These are phyloP conservation scores for Sander lucioperca DNA, from an alignment of 2,113 vertebrate genomes.

Conservation along the genomic window DNA sequence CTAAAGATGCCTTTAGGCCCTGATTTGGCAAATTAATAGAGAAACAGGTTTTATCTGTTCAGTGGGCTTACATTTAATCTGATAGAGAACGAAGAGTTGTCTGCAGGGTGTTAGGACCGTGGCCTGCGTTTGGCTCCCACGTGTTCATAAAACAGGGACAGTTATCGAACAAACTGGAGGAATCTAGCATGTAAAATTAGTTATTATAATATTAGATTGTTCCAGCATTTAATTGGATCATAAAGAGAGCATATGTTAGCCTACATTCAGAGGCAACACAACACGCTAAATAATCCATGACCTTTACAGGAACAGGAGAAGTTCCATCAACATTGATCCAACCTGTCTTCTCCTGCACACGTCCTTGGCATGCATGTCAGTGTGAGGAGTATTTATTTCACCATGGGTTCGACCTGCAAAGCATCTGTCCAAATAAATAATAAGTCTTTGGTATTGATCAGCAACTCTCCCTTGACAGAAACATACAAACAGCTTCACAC, in stretches of 20 bases:
- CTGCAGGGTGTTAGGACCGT: not conserved
- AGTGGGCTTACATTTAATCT: slow-evolving; percentile 18
- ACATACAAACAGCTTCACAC: slow-evolving; percentile 5
- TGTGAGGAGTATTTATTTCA: slow-evolving; percentile 7
- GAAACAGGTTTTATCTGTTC: slow-evolving; percentile 24
- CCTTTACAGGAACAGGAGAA: slow-evolving; percentile 11
- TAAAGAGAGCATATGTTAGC: not conserved
- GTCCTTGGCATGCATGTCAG: not conserved
- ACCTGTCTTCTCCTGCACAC: slow-evolving; percentile 7
- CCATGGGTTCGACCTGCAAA: not conserved
- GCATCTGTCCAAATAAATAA: slow-evolving; percentile 26
- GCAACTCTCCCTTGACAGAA: slow-evolving; percentile 20
- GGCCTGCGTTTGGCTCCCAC: too few relatives aligned
- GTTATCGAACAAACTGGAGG: not conserved
- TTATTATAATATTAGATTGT: not conserved
- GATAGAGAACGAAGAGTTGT: not conserved
- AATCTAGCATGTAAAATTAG: not conserved
- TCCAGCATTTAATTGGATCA: slow-evolving; percentile 7
- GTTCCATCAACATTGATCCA: slow-evolving; percentile 10
- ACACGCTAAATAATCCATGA: slow-evolving; percentile 18
- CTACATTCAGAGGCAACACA: not conserved
- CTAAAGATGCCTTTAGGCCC: slow-evolving; percentile 36
- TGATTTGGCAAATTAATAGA: slow-evolving; percentile 31
- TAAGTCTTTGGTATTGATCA: slow-evolving; percentile 18
- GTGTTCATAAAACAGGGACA: not conserved